phyloP scores from a whole-genome alignment of 2,113 vertebrate species.

The Lutjanus erythropterus region DNA sequence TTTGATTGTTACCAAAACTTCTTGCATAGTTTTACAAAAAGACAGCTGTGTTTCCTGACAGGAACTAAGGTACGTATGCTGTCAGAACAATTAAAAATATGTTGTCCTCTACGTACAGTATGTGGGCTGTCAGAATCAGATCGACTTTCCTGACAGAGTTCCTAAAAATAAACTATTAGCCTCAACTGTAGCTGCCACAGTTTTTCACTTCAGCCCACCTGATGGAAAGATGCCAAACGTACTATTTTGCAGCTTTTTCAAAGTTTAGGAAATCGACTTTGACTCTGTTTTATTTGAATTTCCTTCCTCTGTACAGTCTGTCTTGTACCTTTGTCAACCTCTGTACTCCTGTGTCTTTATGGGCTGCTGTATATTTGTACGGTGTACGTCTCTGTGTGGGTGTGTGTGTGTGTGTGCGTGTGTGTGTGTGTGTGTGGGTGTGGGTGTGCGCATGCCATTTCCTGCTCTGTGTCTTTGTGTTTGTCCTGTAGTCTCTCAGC shows the following conservation, averaged over 20 bases:
- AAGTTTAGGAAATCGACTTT: conserved; percentile 12
- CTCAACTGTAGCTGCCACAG: neutral
- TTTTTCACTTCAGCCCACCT: neutral
- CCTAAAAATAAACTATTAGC: neutral
- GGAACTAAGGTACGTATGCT: neutral
- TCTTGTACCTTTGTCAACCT: conserved; percentile 11
- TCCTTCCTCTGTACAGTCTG: neutral
- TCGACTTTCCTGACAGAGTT: neutral
- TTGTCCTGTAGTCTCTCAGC: conserved; percentile 45
- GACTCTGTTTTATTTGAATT: conserved; percentile 1
- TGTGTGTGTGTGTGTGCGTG: neutral
- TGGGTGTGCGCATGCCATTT: conserved; percentile 7
- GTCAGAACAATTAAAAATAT: neutral
- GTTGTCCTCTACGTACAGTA: neutral
- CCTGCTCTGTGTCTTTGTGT: conserved; percentile 27
- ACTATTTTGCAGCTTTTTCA: neutral
- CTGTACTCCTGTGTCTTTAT: conserved; percentile 1
- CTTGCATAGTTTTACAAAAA: neutral
- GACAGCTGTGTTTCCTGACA: neutral
- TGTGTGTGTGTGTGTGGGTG: neutral
- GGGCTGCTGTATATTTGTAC: neutral
- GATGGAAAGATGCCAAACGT: neutral
- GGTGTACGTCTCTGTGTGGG: neutral
- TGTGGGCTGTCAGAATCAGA: neutral
- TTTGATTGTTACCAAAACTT: neutral